These are phyloP conservation scores for Gallinago media DNA, from an alignment of 2,113 vertebrate genomes.

Conservation along the genomic window DNA sequence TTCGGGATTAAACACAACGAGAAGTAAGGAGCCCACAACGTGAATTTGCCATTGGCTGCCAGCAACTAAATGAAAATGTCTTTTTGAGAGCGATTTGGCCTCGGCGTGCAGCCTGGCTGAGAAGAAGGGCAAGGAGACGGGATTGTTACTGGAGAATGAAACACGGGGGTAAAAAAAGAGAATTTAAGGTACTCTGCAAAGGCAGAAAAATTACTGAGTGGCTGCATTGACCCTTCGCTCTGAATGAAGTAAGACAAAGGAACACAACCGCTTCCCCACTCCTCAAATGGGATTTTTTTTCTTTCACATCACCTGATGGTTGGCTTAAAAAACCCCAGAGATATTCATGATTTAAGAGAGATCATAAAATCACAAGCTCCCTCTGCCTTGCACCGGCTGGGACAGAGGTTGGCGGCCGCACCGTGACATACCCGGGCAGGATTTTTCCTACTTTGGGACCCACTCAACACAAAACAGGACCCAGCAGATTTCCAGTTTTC, in stretches of 20 bases:
- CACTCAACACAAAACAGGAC: neutral
- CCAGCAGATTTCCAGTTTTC: neutral
- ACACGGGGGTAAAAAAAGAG: neutral
- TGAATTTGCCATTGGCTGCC: neutral
- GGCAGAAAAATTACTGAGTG: neutral
- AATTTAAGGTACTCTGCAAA: neutral
- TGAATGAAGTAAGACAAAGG: neutral
- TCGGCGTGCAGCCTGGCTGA: neutral
- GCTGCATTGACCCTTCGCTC: neutral
- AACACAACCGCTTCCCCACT: neutral
- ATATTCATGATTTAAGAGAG: neutral
- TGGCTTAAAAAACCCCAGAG: neutral
- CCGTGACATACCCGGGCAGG: accelerated
- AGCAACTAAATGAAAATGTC: neutral
- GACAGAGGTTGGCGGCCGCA: accelerated
- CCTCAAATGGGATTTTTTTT: neutral
- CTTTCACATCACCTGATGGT: neutral
- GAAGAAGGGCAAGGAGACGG: neutral
- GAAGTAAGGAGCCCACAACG: accelerated
- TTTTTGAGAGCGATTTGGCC: neutral
- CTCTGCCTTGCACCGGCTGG: accelerated
- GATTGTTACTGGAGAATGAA: neutral
- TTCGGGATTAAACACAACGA: neutral
- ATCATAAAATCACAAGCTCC: neutral
- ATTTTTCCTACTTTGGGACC: neutral